A percentile compares a stretch with the other conserved stretches of the same genome.
Evolutionary conservation across 2,113 vertebrate genomes (phyloP).

Genomic region (Elaphurus davidianus): DNA sequence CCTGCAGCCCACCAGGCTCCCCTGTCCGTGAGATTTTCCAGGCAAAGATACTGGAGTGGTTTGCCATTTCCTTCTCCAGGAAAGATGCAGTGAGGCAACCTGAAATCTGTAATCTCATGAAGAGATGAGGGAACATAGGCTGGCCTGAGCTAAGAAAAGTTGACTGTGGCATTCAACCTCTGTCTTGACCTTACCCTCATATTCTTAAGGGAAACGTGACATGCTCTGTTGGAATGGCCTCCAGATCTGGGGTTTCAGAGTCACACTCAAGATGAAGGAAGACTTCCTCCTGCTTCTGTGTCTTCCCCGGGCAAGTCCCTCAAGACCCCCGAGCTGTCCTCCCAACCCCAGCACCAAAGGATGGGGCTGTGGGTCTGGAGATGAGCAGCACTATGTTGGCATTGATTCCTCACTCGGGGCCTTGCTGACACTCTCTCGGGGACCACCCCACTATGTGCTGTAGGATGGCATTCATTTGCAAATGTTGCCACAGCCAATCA

Average conservation of each 20-base stretch:
- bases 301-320: too few relatives aligned
- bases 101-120: neutral
- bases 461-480: neutral
- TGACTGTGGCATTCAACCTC: neutral
- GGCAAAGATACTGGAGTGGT: neutral
- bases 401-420: too few relatives aligned
- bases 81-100: neutral
- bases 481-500: neutral
- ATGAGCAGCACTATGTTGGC: neutral
- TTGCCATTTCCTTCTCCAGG: neutral
- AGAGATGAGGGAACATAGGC: neutral
- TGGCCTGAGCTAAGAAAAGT: neutral
- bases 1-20: neutral
- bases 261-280: neutral
- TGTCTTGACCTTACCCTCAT: neutral
- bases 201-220: rapidly evolving
- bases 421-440: neutral
- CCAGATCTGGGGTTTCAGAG: too few relatives aligned
- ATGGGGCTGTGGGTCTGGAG: neutral
- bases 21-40: neutral
- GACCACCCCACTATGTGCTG: too few relatives aligned
- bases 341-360: neutral
- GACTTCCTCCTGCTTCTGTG: neutral
- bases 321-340: too few relatives aligned
- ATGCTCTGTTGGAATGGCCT: too few relatives aligned